Evolutionary conservation across 2,797 vertebrate species (phyloP), one percentile per base, ranked within the genome.

Genomic region (Pseudocheirus occidentalis): DNA sequence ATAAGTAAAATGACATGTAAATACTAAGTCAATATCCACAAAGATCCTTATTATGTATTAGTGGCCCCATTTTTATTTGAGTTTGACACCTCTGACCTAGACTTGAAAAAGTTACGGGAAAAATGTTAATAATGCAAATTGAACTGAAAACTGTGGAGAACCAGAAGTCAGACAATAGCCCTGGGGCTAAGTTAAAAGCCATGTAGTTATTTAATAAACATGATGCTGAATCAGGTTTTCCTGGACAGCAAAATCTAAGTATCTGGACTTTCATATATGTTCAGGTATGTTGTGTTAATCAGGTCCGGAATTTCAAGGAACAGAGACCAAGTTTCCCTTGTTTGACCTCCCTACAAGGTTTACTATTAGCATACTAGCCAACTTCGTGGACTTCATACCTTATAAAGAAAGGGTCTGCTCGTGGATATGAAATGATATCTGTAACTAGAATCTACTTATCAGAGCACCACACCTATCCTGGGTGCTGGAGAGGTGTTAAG

Each of bases 201-300:
- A 93, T 91, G 93, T 46, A 66, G 53, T 94, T 93, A 91, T 93
- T 95, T 96, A 95, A 97, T 95, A 96, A 97, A 97, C 95, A 96
- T 95, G 97, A 91, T 97, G 95, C 95, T 91, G 91, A 92, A 66
- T 52, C 90, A 87, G 55, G 96, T 91, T 97, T 93, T 96, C 89
- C 95, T 87, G 92, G 94, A 95, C 91, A 96, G 95, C 95, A 62
- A 93, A 98, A 97, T 98, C 95, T 94, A 91, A 97, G 92, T 97
- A 90, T 93, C 91, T 95, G 96, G 95, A 97, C 90, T 91, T 94
- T 91, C 89, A 0, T 93, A 59, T 96, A 87, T 27, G 21, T 14
- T 87, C 40, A 87, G 40, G n/a, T 46, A 24, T 21, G 73, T 46
- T 81, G 16, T 81, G 40, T 81, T 81, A 27, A 9, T 81, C 40